These are phyloP conservation scores for Meleagris gallopavo DNA, from an alignment of 2,113 vertebrate species.

Conservation along the genomic window DNA sequence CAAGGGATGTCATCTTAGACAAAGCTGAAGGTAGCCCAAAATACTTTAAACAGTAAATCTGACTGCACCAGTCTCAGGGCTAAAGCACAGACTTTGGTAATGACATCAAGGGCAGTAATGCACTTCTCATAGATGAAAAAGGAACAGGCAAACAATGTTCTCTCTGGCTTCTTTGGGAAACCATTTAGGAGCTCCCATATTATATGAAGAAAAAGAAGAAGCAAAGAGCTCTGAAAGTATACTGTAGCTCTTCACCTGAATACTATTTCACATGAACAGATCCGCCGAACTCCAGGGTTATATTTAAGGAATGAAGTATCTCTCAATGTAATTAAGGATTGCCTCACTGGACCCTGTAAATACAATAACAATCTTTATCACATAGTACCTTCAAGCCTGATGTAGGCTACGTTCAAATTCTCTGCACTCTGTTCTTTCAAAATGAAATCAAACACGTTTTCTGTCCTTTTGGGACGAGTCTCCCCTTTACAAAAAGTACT, in stretches of 20 bases:
- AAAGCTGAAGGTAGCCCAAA: neutral
- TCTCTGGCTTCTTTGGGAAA: neutral
- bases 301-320: neutral
- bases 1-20: neutral
- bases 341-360: neutral
- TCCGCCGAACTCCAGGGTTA: neutral
- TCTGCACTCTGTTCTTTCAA: neutral
- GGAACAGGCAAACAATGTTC: neutral
- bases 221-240: neutral
- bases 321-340: neutral
- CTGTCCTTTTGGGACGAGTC: neutral
- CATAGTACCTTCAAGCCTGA: neutral
- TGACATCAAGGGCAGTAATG: neutral
- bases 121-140: neutral
- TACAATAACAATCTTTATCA: neutral
- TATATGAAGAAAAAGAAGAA: neutral
- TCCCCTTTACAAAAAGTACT: neutral
- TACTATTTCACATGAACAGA: neutral
- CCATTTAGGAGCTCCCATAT: neutral
- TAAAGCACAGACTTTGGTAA: neutral
- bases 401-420: neutral
- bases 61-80: neutral
- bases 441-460: neutral
- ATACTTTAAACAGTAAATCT: neutral
- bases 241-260: neutral